A percentile compares a stretch with the other conserved stretches of the same genome.
phyloP scores from a whole-genome alignment of 2,797 vertebrate species.

The Danio kyathit region DNA sequence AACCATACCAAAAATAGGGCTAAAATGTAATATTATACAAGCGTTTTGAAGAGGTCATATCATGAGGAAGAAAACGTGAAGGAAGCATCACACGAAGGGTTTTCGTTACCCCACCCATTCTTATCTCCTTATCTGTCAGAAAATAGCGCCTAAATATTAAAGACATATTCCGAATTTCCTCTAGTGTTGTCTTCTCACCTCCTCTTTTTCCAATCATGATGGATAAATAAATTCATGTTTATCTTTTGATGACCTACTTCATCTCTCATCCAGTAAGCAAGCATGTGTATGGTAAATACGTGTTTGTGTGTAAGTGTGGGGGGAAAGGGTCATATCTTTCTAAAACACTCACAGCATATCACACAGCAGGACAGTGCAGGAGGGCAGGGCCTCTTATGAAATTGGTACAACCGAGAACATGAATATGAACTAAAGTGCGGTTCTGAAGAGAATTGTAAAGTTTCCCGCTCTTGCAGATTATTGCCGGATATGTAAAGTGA shows the following conservation, averaged over 20 bases:
- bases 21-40: no score
- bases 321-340: conserved; percentile 50
- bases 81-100: background rate
- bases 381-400: conserved; percentile 34
- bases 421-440: background rate
- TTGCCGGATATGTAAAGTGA: background rate
- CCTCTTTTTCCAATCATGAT: background rate
- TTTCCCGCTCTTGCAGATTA: background rate
- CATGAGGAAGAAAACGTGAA: no score
- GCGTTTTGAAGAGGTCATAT: no score
- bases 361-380: conserved; percentile 20
- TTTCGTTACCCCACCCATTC: conserved; percentile 21
- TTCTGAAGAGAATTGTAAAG: background rate
- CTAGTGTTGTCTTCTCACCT: background rate
- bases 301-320: background rate
- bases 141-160: conserved; percentile 6
- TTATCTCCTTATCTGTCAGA: conserved; percentile 34
- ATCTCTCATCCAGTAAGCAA: background rate
- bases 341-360: conserved; percentile 56
- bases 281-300: background rate
- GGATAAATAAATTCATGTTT: background rate
- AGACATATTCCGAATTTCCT: background rate
- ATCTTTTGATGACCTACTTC: background rate
- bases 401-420: background rate
- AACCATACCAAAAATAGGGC: no score